Evolutionary conservation across 2,797 vertebrate genomes (phyloP), one percentile per base, ranked within the genome.

Genomic region (Schizopygopsis malacanthus): DNA sequence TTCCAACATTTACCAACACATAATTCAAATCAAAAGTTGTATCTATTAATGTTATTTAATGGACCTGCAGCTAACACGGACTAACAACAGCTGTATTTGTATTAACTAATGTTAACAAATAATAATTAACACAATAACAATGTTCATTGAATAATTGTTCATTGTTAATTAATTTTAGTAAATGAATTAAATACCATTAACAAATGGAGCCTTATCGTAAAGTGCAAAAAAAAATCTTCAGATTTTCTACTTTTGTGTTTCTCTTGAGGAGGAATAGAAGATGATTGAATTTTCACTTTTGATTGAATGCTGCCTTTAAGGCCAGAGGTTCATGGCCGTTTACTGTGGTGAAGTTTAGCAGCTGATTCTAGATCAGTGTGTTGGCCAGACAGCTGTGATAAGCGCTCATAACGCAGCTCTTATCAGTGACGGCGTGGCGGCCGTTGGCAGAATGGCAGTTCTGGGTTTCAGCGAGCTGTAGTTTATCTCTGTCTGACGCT

Each of bases 401-500:
- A 93, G 88, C 69, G 45, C 56, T 65, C 83, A 87, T 89, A 92
- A 91, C 83, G 85, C 81, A 89, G 73, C 85, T 85, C 91, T 95
- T 95, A 95, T 95, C 94, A 88, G 85, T 54, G 72, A 92, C 91
- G 88, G 91, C 25, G 22, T 73, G 89, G 90, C 91, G 88, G 92
- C 92, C 91, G 43, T 6, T 88, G 88, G 90, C 89, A 88, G 88
- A 89, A 91, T 88, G 88, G 90, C 89, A 88, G 88, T 89, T 91
- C 91, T 67, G 89, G 90, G 86, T 91, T 90, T 92, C 92, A 91
- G 93, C 90, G 91, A 90, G 90, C 89, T 92, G 90, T 76, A 89
- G 89, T 81, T 95, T 94, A 95, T 95, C 93, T 93, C 72, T 18
- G 84, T 88, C 83, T 76, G 75, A 86, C 67, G 50, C 93, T 95